These are phyloP conservation scores for Macropis europaea DNA, from an alignment of 2,888 invertebrate genomes.

Conservation along the genomic window DNA sequence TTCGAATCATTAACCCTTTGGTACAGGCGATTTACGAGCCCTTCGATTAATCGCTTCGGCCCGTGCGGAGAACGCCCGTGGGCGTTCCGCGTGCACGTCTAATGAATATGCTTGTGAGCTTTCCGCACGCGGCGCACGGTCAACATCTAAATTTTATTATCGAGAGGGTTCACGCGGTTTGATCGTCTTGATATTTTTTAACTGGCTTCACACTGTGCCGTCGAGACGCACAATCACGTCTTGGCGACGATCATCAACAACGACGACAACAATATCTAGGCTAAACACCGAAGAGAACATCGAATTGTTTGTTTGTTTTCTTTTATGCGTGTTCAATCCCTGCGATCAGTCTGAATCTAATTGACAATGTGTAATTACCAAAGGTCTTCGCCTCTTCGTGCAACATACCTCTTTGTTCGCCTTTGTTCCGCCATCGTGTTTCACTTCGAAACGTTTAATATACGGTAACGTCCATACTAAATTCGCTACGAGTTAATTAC, in stretches of 20 bases:
- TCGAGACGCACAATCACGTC: conserved; percentile 12
- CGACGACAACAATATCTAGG: conserved; percentile 66
- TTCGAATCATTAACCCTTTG: too few relatives aligned
- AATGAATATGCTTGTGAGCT: too few relatives aligned
- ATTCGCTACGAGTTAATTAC: conserved; percentile 38
- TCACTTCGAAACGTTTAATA: neutral
- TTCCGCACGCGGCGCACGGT: too few relatives aligned
- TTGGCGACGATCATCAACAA: conserved; percentile 55
- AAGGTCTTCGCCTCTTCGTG: conserved; percentile 63
- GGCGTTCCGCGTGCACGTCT: too few relatives aligned
- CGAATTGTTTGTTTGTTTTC: conserved; percentile 65
- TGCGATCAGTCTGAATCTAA: conserved; percentile 80
- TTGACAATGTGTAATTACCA: conserved; percentile 78
- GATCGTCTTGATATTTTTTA: too few relatives aligned
- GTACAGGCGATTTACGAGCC: too few relatives aligned
- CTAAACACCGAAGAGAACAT: conserved; percentile 72
- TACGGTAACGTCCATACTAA: conserved; percentile 42
- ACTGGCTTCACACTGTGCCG: conserved; percentile 24
- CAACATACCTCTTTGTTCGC: conserved; percentile 34
- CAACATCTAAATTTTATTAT: too few relatives aligned
- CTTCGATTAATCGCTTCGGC: too few relatives aligned
- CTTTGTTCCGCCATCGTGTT: neutral
- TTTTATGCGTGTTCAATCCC: conserved; percentile 74
- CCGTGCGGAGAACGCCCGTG: too few relatives aligned
- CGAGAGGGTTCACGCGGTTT: too few relatives aligned